A percentile compares a stretch with the other conserved stretches of the same genome.
Evolutionary conservation across 2,797 vertebrate species (phyloP).

Genomic region (Pelobates cultripes): DNA sequence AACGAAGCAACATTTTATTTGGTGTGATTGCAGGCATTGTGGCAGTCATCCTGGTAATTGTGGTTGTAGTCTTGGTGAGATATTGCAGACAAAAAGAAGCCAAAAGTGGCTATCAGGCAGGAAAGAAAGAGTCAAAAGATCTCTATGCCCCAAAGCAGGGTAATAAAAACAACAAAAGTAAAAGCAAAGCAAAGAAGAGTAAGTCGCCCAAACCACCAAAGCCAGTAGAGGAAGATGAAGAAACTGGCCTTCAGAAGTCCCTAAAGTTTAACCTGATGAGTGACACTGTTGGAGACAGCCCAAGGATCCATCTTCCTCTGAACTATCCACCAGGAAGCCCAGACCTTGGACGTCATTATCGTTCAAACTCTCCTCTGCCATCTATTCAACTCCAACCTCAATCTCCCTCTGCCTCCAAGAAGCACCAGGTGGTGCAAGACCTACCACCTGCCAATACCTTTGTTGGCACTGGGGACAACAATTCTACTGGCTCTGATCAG

Average conservation of each 20-base stretch:
- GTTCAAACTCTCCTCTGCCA: constrained; percentile 94
- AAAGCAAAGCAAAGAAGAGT: constrained; percentile 88
- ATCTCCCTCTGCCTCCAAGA: constrained; percentile 97
- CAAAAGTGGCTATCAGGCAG: constrained; percentile 95
- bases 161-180: constrained; percentile 86
- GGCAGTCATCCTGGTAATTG: constrained; percentile 88
- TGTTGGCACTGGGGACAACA: constrained; percentile 97
- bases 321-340: constrained; percentile 96
- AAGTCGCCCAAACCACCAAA: constrained; percentile 92
- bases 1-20: constrained; percentile 89
- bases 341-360: constrained; percentile 94
- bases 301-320: constrained; percentile 93
- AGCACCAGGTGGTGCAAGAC: constrained; percentile 98
- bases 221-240: constrained; percentile 91
- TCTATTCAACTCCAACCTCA: constrained; percentile 97
- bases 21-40: constrained; percentile 88
- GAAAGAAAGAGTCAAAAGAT: constrained; percentile 97
- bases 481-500: constrained; percentile 97
- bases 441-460: constrained; percentile 98
- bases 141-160: constrained; percentile 92
- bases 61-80: constrained; percentile 87
- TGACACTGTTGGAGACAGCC: constrained; percentile 88
- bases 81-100: constrained; percentile 91
- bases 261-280: constrained; percentile 96
- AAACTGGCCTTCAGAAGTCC: constrained; percentile 88